A percentile compares a stretch with the other conserved stretches of the same genome.
These are phyloP conservation scores for Mylabris phalerata DNA, from an alignment of 1,140 invertebrate species.

Conservation along the genomic window DNA sequence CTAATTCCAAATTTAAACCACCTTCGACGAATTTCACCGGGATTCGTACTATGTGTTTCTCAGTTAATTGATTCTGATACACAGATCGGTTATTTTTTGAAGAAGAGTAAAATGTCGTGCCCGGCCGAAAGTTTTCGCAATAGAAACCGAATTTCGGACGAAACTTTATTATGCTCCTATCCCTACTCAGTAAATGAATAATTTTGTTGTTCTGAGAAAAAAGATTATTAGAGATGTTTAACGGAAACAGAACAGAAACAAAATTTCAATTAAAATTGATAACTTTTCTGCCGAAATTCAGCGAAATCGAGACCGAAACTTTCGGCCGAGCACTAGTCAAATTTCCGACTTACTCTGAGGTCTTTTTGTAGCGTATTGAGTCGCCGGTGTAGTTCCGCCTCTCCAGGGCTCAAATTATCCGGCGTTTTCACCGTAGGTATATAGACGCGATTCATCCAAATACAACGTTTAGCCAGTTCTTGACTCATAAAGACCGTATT, in stretches of 20 bases:
- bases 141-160: too few species aligned
- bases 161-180: too few species aligned
- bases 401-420: conserved; percentile 45
- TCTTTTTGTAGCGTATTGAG: conserved; percentile 63
- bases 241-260: too few species aligned
- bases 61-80: conserved; percentile 50
- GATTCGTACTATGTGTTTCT: conserved; percentile 56
- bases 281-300: too few species aligned
- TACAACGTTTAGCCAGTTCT: conserved; percentile 64
- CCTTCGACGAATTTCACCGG: conserved; percentile 51
- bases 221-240: too few species aligned
- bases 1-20: conserved; percentile 45
- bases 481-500: conserved; percentile 70
- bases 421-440: conserved; percentile 43
- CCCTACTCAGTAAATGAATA: too few species aligned
- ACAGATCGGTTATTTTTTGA: neutral
- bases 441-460: conserved; percentile 61
- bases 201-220: too few species aligned
- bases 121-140: too few species aligned
- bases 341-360: conserved; percentile 49
- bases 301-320: too few species aligned
- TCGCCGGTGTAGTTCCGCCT: conserved; percentile 57
- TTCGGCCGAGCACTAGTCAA: too few species aligned
- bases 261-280: too few species aligned
- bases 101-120: too few species aligned